Percentiles rank a stretch among this genome's conserved stretches.
Conservation (phyloP, 2,888 invertebrate genomes). For the Drosophila koepferae region DNA sequence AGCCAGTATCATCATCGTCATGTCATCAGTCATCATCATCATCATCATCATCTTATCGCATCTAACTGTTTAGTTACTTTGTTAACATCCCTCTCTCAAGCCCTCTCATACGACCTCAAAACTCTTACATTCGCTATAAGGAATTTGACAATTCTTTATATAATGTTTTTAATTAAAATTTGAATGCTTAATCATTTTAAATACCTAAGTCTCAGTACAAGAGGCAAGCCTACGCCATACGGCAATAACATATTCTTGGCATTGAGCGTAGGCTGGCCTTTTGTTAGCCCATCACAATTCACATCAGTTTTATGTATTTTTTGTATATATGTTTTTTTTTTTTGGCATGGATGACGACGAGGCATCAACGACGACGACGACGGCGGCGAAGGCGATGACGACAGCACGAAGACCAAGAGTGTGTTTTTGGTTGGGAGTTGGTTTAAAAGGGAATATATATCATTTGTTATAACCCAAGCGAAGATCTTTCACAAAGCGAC, state of each 20-base stretch:
- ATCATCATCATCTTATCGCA: conserved; percentile 54
- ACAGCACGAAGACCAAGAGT: conserved; percentile 40
- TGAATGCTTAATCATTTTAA: conserved; percentile 70
- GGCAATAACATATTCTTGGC: conserved; percentile 27
- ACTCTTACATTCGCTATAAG: conserved; percentile 74
- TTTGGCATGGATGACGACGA: conserved; percentile 50
- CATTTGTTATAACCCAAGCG: conserved; percentile 47
- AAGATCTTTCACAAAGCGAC: conserved; percentile 48
- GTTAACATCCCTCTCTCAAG: conserved; percentile 40
- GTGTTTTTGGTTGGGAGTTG: conserved; percentile 18
- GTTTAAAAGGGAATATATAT: conserved; percentile 31
- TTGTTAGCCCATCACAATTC: conserved; percentile 65
- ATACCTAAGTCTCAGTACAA: conserved; percentile 70
- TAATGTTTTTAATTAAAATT: conserved; percentile 69
- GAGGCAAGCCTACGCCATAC: conserved; percentile 54
- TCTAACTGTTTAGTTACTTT: conserved; percentile 60
- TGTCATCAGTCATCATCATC: conserved; percentile 54
- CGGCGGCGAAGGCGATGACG: conserved; percentile 40
- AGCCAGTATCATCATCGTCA: conserved; percentile 60
- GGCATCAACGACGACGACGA: conserved; percentile 49
- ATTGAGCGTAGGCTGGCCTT: conserved; percentile 61
- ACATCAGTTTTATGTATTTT: conserved; percentile 53
- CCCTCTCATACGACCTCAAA: conserved; percentile 59
- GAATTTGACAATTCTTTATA: conserved; percentile 82
- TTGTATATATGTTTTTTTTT: not conserved